Conservation (phyloP, 2,797 vertebrate genomes). For the Ficedula albicollis region DNA sequence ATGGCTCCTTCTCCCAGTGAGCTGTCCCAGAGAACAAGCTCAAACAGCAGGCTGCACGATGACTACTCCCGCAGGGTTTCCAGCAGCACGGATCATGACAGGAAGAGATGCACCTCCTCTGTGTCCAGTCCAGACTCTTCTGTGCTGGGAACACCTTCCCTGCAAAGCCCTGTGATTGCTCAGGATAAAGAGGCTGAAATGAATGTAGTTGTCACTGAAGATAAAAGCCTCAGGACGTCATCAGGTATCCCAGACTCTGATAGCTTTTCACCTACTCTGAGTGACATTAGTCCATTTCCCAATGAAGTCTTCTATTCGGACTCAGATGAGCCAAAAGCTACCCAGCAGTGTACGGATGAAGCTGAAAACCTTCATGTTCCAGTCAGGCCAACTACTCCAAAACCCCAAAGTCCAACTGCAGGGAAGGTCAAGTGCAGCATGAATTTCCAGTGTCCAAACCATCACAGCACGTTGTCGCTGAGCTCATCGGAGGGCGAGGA, state of each 20-base stretch:
- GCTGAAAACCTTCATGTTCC: slow-evolving; percentile 24
- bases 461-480: slow-evolving; percentile 72
- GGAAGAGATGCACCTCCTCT: slow-evolving; percentile 73
- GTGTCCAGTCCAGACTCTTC: slow-evolving; percentile 51
- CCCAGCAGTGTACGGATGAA: slow-evolving; percentile 14
- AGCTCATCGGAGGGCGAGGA: slow-evolving; percentile 76
- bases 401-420: slow-evolving; percentile 73
- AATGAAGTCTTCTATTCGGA: slow-evolving; percentile 57
- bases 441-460: slow-evolving; percentile 48
- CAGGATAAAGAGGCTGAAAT: slow-evolving; percentile 8
- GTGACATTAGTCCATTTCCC: slow-evolving; percentile 56
- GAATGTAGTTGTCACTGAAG: neutral
- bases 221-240: neutral
- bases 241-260: neutral
- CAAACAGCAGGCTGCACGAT: slow-evolving; percentile 85
- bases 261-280: neutral
- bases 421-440: slow-evolving; percentile 54
- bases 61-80: slow-evolving; percentile 91
- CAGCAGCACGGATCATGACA: slow-evolving; percentile 75
- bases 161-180: neutral
- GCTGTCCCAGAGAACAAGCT: slow-evolving; percentile 41
- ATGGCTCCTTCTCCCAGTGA: neutral
- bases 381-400: slow-evolving; percentile 69
- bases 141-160: neutral
- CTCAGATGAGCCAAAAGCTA: neutral